Evolutionary conservation across 2,797 vertebrate genomes (phyloP).

Genomic region (Poeciliopsis turneri): DNA sequence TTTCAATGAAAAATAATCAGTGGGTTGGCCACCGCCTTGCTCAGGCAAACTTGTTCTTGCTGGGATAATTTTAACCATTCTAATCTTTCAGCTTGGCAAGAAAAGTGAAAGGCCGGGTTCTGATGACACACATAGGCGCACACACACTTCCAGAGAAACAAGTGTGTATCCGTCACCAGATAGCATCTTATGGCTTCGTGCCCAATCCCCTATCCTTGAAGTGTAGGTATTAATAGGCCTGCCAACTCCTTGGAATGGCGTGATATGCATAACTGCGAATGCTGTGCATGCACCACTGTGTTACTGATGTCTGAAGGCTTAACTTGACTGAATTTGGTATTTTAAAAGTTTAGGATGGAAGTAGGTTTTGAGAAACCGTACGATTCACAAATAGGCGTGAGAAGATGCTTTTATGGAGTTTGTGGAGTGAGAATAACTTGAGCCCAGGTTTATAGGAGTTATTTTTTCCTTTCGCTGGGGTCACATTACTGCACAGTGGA

Average conservation of each 20-base stretch:
- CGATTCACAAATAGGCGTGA: background rate
- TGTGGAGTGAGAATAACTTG: background rate
- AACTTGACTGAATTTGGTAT: constrained; percentile 39
- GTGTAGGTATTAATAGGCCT: constrained; percentile 76
- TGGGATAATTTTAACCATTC: constrained; percentile 61
- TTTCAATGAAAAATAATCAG: constrained; percentile 37
- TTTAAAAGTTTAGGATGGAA: constrained; percentile 38
- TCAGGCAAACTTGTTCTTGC: constrained; percentile 38
- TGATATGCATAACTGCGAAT: constrained; percentile 64
- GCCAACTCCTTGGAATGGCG: constrained; percentile 79
- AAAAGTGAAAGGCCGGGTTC: constrained; percentile 63
- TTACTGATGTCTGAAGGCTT: constrained; percentile 28
- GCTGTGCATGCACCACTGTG: constrained; percentile 33
- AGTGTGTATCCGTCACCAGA: constrained; percentile 76
- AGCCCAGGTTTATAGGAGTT: background rate
- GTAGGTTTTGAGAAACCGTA: background rate
- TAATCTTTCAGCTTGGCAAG: constrained; percentile 71
- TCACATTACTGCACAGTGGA: constrained; percentile 18
- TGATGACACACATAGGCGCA: constrained; percentile 68
- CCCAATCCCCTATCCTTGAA: constrained; percentile 73
- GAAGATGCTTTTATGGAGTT: constrained; percentile 1
- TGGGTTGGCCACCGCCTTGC: constrained; percentile 32
- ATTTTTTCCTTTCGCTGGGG: background rate
- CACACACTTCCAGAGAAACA: constrained; percentile 56
- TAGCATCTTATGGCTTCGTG: constrained; percentile 73